Percentiles rank a stretch among this genome's conserved stretches.
These are phyloP conservation scores for Apoderus coryli DNA, from an alignment of 2,888 invertebrate species.

Conservation along the genomic window DNA sequence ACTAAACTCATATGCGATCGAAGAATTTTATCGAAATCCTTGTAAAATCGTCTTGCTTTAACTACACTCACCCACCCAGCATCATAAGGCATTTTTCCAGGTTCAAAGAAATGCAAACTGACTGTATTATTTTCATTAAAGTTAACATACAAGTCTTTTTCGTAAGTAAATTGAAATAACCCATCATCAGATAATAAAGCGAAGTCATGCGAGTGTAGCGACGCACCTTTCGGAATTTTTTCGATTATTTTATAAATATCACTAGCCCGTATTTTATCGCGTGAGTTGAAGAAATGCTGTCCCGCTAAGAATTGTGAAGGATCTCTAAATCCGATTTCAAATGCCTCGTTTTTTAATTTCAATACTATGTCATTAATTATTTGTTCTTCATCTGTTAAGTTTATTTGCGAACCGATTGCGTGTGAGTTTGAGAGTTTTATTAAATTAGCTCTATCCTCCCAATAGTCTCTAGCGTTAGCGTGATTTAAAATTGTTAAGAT, in stretches of 20 bases:
- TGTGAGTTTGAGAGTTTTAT: constrained; percentile 15
- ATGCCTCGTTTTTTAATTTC: constrained; percentile 23
- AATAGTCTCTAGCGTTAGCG: too few species aligned
- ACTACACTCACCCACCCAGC: constrained; percentile 20
- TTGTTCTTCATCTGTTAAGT: constrained; percentile 28
- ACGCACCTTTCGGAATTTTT: constrained; percentile 60
- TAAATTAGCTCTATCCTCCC: constrained; percentile 2
- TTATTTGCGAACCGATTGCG: constrained; percentile 17
- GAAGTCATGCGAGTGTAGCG: constrained; percentile 51
- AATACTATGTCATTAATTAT: constrained; percentile 25
- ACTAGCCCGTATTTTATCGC: constrained; percentile 41
- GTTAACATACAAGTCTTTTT: constrained; percentile 38
- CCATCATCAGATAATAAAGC: constrained; percentile 46
- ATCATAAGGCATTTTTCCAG: constrained; percentile 4
- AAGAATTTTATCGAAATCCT: constrained; percentile 11
- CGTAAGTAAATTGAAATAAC: constrained; percentile 43
- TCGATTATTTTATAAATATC: constrained; percentile 49
- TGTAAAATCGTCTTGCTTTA: constrained; percentile 16
- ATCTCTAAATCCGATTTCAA: constrained; percentile 22
- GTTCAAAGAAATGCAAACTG: constrained; percentile 24
- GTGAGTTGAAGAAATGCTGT: constrained; percentile 48
- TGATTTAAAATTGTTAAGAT: too few species aligned
- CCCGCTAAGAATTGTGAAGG: constrained; percentile 41
- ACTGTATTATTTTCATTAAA: constrained; percentile 18
- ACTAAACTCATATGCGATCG: constrained; percentile 2